Conservation (phyloP, 1,140 invertebrate genomes). For the Drosophila simulans region DNA sequence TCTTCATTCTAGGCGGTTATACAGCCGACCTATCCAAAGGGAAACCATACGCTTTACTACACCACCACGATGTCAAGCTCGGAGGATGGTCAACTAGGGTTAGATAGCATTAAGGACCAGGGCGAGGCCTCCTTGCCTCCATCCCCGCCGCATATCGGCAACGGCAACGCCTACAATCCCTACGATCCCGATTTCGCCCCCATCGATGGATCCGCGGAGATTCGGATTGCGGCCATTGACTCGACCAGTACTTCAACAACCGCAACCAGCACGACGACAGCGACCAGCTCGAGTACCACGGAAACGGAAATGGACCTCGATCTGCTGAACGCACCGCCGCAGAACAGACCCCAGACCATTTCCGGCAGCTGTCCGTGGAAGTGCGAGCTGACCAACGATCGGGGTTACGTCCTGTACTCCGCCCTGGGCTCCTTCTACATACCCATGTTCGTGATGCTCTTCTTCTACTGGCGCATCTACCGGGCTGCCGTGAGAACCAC, state of each 20-base stretch:
- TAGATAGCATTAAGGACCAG: conserved; percentile 73
- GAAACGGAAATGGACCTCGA: conserved; percentile 57
- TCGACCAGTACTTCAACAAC: conserved; percentile 10
- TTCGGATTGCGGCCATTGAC: conserved; percentile 55
- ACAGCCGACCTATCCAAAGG: conserved; percentile 79
- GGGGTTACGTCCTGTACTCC: conserved; percentile 95
- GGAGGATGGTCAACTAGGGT: conserved; percentile 71
- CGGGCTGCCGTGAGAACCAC: conserved; percentile 91
- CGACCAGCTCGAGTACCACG: conserved; percentile 13
- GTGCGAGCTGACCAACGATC: conserved; percentile 95
- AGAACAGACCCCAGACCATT: conserved; percentile 48
- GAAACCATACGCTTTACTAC: conserved; percentile 83
- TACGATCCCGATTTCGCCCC: conserved; percentile 73
- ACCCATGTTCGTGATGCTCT: conserved; percentile 96
- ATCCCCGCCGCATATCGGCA: conserved; percentile 18
- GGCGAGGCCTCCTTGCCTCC: conserved; percentile 7
- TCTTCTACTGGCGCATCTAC: conserved; percentile 95
- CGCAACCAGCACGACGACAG: conserved; percentile 28
- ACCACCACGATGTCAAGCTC: conserved; percentile 77
- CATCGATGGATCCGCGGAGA: conserved; percentile 63
- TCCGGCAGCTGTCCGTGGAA: conserved; percentile 90
- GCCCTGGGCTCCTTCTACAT: conserved; percentile 96
- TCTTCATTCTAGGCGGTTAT: conserved; percentile 60
- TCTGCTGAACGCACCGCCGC: conserved; percentile 37
- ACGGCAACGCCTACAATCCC: conserved; percentile 71